Conservation (phyloP, 2,797 vertebrate genomes). For the Hemitrygon akajei region DNA sequence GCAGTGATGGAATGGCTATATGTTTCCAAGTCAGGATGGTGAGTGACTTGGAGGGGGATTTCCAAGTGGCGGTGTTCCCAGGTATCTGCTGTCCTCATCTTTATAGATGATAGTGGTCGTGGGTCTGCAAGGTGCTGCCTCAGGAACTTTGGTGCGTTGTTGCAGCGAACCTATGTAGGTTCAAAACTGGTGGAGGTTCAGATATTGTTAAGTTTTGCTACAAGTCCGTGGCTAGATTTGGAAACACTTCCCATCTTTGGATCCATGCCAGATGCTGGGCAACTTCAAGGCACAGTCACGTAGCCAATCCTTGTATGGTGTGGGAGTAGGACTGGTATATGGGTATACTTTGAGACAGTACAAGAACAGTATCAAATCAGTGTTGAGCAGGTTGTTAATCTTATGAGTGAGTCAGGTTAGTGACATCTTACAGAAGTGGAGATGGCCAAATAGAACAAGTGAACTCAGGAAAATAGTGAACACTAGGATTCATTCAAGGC, state of each 20-base stretch:
- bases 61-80: too few species aligned
- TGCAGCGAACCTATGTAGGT: background rate
- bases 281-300: background rate
- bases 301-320: background rate
- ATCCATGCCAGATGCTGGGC: background rate
- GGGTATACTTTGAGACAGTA: too few species aligned
- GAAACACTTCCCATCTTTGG: background rate
- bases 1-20: too few species aligned
- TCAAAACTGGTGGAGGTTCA: background rate
- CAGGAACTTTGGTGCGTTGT: too few species aligned
- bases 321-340: background rate
- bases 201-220: background rate
- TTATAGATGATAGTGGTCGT: too few species aligned
- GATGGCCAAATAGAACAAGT: background rate
- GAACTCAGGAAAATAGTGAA: background rate
- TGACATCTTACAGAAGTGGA: background rate
- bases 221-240: background rate
- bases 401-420: background rate
- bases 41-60: too few species aligned
- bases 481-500: background rate
- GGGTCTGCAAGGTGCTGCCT: too few species aligned
- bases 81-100: too few species aligned
- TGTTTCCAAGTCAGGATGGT: too few species aligned
- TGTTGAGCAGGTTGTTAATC: too few species aligned
- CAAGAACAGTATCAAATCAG: background rate